These are phyloP conservation scores for Heliornis fulica DNA, from an alignment of 2,113 vertebrate genomes.

Conservation along the genomic window DNA sequence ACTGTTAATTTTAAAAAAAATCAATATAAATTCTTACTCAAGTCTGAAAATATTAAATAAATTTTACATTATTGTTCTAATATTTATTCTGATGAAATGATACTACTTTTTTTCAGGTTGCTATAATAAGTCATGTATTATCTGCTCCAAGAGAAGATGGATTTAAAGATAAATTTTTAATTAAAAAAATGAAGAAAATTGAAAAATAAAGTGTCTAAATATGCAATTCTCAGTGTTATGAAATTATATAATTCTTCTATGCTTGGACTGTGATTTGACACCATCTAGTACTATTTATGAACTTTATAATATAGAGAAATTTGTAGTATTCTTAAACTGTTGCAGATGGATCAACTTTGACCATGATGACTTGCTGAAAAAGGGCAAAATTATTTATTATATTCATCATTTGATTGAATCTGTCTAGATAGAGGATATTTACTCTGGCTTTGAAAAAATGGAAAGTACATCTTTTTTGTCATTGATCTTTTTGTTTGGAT, in stretches of 20 bases:
- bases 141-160: neutral
- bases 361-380: neutral
- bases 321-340: neutral
- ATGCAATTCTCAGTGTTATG: neutral
- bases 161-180: neutral
- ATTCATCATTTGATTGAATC: accelerated
- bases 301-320: neutral
- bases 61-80: neutral
- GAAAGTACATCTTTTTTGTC: neutral
- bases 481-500: neutral
- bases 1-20: neutral
- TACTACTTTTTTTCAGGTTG: neutral
- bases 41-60: neutral
- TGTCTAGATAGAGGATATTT: neutral
- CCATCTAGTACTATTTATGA: neutral
- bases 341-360: neutral
- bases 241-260: neutral
- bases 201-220: neutral
- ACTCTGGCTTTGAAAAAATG: neutral
- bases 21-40: neutral
- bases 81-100: neutral
- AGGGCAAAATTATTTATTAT: neutral
- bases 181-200: neutral
- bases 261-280: neutral
- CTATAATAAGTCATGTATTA: neutral